phyloP scores from a whole-genome alignment of 2,113 vertebrate genomes.

The Poeciliopsis retropinna region DNA sequence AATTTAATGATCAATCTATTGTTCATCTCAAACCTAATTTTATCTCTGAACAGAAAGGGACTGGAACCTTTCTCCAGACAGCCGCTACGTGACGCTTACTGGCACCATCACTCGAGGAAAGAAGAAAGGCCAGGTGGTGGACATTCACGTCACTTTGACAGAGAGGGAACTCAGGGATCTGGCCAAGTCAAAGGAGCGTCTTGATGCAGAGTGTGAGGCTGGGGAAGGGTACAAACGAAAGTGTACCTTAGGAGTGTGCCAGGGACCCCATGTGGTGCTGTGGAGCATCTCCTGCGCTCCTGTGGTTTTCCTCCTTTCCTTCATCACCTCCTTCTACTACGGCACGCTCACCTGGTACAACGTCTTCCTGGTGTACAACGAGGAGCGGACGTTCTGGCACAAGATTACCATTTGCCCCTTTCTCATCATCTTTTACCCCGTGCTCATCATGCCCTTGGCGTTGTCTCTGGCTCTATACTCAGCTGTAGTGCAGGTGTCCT shows the following conservation, averaged over 20 bases:
- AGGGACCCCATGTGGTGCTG: conserved; percentile 91
- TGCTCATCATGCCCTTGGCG: conserved; percentile 93
- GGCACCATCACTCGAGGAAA: conserved; percentile 98
- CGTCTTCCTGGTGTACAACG: conserved; percentile 97
- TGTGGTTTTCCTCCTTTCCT: conserved; percentile 91
- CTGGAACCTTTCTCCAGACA: conserved; percentile 91
- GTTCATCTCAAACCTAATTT: neutral
- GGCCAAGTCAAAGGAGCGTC: conserved; percentile 87
- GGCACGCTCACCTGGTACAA: conserved; percentile 99
- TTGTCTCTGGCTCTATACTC: conserved; percentile 91
- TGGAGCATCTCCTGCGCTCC: conserved; percentile 97
- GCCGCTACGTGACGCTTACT: conserved; percentile 95
- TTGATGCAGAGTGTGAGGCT: conserved; percentile 81
- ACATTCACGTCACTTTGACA: conserved; percentile 95
- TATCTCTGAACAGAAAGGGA: conserved; percentile 82
- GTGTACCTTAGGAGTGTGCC: conserved; percentile 85
- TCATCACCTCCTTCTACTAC: conserved; percentile 97
- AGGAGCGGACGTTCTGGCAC: conserved; percentile 99
- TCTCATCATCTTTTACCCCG: conserved; percentile 94
- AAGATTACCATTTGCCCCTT: conserved; percentile 96
- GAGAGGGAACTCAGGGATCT: conserved; percentile 94
- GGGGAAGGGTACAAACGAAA: conserved; percentile 73
- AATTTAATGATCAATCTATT: neutral
- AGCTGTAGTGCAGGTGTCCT: conserved; percentile 91
- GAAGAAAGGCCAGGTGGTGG: conserved; percentile 98